Base-by-base conservation (phyloP, 2,797 vertebrate genomes). In the Hypotaenidia okinawae region DNA sequence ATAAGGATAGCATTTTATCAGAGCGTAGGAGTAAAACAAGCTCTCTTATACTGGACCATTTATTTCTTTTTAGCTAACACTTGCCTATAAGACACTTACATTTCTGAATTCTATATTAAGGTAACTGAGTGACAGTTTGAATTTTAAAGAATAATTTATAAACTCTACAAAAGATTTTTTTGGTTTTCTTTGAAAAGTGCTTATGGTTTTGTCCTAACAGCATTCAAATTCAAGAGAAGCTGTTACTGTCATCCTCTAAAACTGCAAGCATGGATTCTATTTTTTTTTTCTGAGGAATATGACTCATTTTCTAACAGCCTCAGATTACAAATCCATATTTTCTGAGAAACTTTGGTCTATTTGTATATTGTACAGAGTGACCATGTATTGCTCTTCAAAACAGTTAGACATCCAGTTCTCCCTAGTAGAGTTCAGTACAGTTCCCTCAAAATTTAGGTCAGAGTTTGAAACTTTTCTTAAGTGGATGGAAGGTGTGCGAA, bases 211-310 rank as follows among this genome's bases (percentile, higher is more conserved):
- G 62, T 84, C 84, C 77, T 93, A 86, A 87, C 47, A 66, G 5
- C 39, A 76, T 14, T 84, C 86, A 90, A 93, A 94, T 93, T 91
- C 70, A 82, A 90, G 74, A 90, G 37, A 64, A 91, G 74, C 47
- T 74, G 25, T 93, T 72, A 81, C 55, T 81, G 76, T 76, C 47
- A 32, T 58, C n/a, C 35, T 91, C 24, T 78, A 51, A 75, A 58
- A 88, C 27, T 59, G 22, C 37, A 79, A 59, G 15, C 62, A 45
- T 69, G 24, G 32, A 52, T 68, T 74, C 13, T 74, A 12, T 45
- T 93, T 93, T 94, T 75, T 43, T 45, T 45, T 45, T 9, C 43
- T 83, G 49, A 90, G 43, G 24, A 78, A 58, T 72, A 51, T 79
- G 70, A 77, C 16, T 87, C 41, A 61, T 90, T 90, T 93, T 92